Evolutionary conservation across 2,797 vertebrate species (phyloP).

Genomic region (Crocodylus rhombifer): DNA sequence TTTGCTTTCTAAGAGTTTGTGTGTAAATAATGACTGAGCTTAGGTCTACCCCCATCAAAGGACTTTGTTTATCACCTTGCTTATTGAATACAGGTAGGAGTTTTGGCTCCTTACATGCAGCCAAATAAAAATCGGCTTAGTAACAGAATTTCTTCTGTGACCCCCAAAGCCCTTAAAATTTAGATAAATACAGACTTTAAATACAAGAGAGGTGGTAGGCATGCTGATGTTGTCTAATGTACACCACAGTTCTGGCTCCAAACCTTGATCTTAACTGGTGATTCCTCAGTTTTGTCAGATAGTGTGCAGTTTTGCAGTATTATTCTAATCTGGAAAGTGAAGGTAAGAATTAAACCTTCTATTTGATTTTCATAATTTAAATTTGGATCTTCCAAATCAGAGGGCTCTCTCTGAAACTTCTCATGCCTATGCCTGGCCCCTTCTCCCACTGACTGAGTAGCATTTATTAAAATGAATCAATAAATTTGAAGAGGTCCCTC

Average conservation of each 20-base stretch:
- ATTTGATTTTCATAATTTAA: conserved; percentile 41
- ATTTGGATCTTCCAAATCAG: neutral
- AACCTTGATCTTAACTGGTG: neutral
- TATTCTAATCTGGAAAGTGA: conserved; percentile 22
- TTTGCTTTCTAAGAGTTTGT: conserved; percentile 8
- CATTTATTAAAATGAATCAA: neutral
- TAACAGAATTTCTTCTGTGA: neutral
- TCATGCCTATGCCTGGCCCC: neutral
- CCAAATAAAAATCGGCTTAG: neutral
- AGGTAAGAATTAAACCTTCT: conserved; percentile 6
- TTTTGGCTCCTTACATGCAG: neutral
- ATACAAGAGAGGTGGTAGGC: neutral
- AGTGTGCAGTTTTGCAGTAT: neutral
- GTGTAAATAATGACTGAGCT: neutral
- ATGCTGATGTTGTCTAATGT: neutral
- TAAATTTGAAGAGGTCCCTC: neutral
- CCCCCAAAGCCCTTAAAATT: neutral
- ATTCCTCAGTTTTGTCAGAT: conserved; percentile 21
- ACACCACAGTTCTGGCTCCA: conserved; percentile 10
- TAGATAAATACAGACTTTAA: conserved; percentile 10
- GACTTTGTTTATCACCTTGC: neutral
- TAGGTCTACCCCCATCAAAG: neutral
- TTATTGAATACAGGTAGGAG: neutral
- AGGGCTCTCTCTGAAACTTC: neutral
- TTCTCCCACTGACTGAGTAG: neutral